Conservation (phyloP, 2,113 vertebrate genomes). For the Urocynchramus pylzowi region DNA sequence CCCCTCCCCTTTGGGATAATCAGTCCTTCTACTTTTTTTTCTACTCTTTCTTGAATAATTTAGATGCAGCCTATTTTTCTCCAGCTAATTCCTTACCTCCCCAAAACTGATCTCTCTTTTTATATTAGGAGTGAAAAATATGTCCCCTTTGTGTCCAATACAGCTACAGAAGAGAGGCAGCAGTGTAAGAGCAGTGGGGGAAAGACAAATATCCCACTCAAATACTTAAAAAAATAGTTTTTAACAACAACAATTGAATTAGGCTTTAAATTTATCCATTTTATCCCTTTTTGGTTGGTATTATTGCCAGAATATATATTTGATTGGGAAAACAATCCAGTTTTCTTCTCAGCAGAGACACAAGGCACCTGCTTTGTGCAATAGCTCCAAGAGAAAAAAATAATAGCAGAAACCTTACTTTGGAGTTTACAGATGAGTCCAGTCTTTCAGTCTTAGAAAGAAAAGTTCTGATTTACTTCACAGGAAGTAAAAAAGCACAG, state of each 20-base stretch:
- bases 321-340: background rate
- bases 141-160: background rate
- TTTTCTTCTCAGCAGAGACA: background rate
- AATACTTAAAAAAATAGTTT: background rate
- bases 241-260: background rate
- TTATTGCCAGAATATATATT: background rate
- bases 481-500: too few relatives aligned
- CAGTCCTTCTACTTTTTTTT: background rate
- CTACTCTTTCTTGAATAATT: background rate
- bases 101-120: background rate
- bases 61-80: background rate
- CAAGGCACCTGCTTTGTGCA: background rate
- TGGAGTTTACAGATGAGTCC: background rate
- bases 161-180: background rate
- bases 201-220: background rate
- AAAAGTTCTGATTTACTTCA: background rate
- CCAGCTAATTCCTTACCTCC: background rate
- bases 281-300: background rate
- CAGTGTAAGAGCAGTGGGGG: background rate
- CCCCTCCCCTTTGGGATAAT: background rate
- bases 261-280: background rate
- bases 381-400: background rate
- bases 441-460: background rate
- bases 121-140: background rate
- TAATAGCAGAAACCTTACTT: background rate